Conservation (phyloP, 1,140 invertebrate species). For the Drosophila elegans region DNA sequence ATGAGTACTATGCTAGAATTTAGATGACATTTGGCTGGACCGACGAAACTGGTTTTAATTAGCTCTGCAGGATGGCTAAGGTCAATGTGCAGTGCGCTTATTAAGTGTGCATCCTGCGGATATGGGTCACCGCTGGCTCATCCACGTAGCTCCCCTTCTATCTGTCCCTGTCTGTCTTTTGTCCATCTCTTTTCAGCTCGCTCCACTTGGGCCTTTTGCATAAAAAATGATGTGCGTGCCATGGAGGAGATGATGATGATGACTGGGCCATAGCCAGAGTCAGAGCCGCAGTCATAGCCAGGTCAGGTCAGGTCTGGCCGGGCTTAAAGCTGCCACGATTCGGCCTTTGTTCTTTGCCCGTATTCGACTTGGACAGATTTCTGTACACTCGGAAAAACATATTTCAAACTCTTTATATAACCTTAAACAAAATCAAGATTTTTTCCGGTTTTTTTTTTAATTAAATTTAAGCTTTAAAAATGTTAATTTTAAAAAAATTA, state of each 20-base stretch:
- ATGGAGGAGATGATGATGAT: slow-evolving; percentile 27
- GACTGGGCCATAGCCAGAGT: slow-evolving; percentile 3
- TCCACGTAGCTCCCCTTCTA: slow-evolving; percentile 14
- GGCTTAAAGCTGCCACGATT: slow-evolving; percentile 57
- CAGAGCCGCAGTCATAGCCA: slow-evolving; percentile 15
- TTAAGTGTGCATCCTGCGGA: slow-evolving; percentile 47
- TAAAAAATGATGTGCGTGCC: slow-evolving; percentile 72
- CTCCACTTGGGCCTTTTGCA: slow-evolving; percentile 33
- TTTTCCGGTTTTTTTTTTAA: no score
- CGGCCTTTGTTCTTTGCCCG: slow-evolving; percentile 24
- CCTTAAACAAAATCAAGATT: no score
- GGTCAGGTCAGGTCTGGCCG: slow-evolving; percentile 57
- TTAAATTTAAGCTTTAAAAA: no score
- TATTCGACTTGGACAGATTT: slow-evolving; percentile 26
- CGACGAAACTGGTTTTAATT: slow-evolving; percentile 45
- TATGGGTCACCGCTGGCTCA: slow-evolving; percentile 52
- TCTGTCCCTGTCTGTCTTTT: slow-evolving; percentile 8
- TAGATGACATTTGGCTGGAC: no score
- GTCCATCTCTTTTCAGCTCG: slow-evolving; percentile 8
- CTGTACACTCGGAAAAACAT: neutral
- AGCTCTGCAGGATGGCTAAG: slow-evolving; percentile 51
- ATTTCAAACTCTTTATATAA: no score
- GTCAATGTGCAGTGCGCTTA: slow-evolving; percentile 50
- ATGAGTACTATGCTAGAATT: no score
- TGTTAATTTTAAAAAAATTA: no score